These are phyloP conservation scores for Pseudochromis fuscus DNA, from an alignment of 2,797 vertebrate genomes.

Conservation along the genomic window DNA sequence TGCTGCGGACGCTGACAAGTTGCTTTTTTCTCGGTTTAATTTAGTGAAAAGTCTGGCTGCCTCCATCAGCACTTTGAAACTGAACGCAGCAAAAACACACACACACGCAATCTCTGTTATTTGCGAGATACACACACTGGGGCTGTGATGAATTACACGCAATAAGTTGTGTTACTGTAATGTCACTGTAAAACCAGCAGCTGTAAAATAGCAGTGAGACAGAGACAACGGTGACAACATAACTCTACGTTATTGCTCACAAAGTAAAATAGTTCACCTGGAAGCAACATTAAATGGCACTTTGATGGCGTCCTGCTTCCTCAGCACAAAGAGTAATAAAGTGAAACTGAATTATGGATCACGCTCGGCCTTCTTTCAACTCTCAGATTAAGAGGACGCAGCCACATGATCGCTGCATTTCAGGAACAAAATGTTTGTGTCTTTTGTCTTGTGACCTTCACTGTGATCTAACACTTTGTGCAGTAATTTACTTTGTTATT, in stretches of 20 bases:
- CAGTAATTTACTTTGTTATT: no score
- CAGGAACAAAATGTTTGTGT: not conserved
- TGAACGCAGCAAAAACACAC: slow-evolving; percentile 19
- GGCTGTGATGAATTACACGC: slow-evolving; percentile 40
- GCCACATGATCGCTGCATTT: not conserved
- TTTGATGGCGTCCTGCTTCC: slow-evolving; percentile 33
- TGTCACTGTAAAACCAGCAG: slow-evolving; percentile 16
- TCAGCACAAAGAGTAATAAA: slow-evolving; percentile 20
- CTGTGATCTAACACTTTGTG: no score
- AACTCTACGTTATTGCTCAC: slow-evolving; percentile 30
- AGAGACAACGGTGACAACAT: slow-evolving; percentile 14
- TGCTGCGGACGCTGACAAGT: slow-evolving; percentile 45
- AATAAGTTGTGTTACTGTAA: slow-evolving; percentile 20
- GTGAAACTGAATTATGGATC: slow-evolving; percentile 12
- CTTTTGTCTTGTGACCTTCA: no score
- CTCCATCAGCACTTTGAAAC: slow-evolving; percentile 66
- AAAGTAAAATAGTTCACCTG: slow-evolving; percentile 33
- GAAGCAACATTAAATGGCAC: slow-evolving; percentile 27
- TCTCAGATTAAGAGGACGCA: not conserved
- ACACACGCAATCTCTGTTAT: slow-evolving; percentile 8
- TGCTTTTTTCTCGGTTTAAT: slow-evolving; percentile 48
- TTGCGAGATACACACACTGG: not conserved
- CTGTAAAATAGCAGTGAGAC: slow-evolving; percentile 25
- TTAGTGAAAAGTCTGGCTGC: slow-evolving; percentile 58
- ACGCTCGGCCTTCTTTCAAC: not conserved